A percentile compares a stretch with the other conserved stretches of the same genome.
Evolutionary conservation across 2,113 vertebrate genomes (phyloP).

Genomic region (Bos indicus): DNA sequence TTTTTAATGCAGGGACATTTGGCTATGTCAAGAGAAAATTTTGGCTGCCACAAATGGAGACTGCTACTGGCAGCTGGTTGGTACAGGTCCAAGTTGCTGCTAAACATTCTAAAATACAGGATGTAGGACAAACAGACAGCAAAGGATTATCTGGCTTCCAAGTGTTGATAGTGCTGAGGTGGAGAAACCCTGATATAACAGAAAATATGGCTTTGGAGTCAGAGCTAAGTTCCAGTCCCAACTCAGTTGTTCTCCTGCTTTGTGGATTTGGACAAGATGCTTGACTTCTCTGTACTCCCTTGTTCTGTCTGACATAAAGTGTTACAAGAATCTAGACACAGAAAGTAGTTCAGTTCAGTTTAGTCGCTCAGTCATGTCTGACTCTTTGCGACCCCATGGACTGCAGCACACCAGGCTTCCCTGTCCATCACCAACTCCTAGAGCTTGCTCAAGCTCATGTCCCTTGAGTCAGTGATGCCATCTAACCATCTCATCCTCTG

Average conservation of each 20-base stretch:
- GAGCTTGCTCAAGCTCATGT: background rate
- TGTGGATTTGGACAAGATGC: background rate
- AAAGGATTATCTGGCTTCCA: background rate
- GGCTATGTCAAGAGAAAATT: background rate
- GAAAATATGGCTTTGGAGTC: background rate
- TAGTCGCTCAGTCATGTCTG: background rate
- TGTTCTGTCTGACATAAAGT: background rate
- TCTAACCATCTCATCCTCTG: background rate
- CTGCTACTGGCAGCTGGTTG: background rate
- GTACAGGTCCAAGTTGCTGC: background rate
- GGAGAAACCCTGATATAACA: background rate
- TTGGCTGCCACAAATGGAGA: background rate
- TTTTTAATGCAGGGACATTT: background rate
- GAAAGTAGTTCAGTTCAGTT: background rate
- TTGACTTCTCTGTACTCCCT: background rate
- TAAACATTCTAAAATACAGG: background rate
- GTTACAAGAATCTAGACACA: background rate
- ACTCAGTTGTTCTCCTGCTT: background rate
- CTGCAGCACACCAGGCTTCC: background rate
- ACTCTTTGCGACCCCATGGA: background rate
- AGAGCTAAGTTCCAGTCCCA: background rate
- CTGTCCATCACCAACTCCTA: background rate
- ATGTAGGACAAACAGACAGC: background rate
- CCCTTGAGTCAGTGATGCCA: rapidly evolving
- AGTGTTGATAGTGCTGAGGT: background rate